Conservation (phyloP, 1,140 invertebrate species). For the Musca vetustissima region DNA sequence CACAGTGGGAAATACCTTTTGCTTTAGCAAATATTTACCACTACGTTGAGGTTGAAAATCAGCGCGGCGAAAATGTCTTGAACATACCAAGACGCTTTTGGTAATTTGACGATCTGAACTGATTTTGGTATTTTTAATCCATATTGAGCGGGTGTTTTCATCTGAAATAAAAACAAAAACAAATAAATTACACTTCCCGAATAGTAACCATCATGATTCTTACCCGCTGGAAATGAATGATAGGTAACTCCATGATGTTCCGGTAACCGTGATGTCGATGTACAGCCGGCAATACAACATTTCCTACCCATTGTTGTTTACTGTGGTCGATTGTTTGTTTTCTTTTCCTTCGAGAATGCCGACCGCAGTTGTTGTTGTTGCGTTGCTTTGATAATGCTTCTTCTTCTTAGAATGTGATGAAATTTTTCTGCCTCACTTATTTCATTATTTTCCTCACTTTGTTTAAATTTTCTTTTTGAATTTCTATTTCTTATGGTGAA, state of each 20-base stretch:
- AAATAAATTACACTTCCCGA: too few relatives aligned
- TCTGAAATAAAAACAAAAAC: constrained; percentile 39
- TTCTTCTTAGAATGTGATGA: constrained; percentile 12
- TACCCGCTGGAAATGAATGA: constrained; percentile 58
- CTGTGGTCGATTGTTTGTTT: not conserved
- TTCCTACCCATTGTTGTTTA: constrained; percentile 44
- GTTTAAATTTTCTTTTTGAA: not conserved
- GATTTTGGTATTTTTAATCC: constrained; percentile 59
- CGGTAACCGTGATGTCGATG: constrained; percentile 49
- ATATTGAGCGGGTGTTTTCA: constrained; percentile 53
- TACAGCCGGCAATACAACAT: constrained; percentile 53
- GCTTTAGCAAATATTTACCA: constrained; percentile 62
- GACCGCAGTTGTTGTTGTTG: not conserved
- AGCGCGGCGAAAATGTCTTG: constrained; percentile 63
- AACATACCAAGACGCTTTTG: constrained; percentile 64
- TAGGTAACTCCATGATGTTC: constrained; percentile 60
- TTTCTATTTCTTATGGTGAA: not conserved
- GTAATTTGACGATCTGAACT: constrained; percentile 57
- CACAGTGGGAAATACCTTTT: constrained; percentile 55
- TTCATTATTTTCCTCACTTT: not conserved
- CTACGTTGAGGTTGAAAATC: constrained; percentile 65
- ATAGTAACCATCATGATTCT: too few relatives aligned
- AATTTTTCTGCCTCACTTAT: not conserved
- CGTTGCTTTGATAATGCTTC: not conserved
- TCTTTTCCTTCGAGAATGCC: not conserved